A percentile compares a stretch with the other conserved stretches of the same genome.
phyloP scores from a whole-genome alignment of 2,888 invertebrate genomes.

The Galeruca laticollis region DNA sequence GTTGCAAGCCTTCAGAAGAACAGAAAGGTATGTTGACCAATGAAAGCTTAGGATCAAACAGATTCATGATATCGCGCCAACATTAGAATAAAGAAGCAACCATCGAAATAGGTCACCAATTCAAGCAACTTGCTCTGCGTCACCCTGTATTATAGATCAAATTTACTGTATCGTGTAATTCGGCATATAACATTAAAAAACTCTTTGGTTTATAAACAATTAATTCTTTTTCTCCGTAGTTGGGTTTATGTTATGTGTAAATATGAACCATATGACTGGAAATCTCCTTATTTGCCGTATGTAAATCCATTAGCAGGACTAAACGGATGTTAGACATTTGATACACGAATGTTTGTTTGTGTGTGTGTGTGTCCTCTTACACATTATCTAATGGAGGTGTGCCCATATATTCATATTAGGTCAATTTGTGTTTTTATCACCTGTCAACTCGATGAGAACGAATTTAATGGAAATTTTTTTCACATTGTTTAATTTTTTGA shows the following conservation, averaged over 20 bases:
- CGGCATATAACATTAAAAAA: no score
- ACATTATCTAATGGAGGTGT: conserved; percentile 14
- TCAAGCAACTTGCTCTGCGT: no score
- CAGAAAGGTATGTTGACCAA: no score
- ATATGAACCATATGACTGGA: conserved; percentile 20
- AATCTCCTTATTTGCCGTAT: conserved; percentile 51
- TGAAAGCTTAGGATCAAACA: no score
- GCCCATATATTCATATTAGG: conserved; percentile 17
- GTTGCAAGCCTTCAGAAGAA: no score
- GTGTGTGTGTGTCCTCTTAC: conserved; percentile 19
- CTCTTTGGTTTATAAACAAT: background rate
- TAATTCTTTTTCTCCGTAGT: background rate
- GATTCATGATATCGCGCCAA: no score
- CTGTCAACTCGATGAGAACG: background rate
- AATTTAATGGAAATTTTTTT: conserved; percentile 5
- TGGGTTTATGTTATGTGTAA: background rate
- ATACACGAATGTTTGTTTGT: conserved; percentile 36
- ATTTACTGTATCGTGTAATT: no score
- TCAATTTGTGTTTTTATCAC: conserved; percentile 15
- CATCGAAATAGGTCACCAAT: no score
- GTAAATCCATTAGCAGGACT: conserved; percentile 59
- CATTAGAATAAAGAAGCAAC: no score
- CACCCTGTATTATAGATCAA: no score
- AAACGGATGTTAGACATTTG: conserved; percentile 57
- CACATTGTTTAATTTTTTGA: no score